Evolutionary conservation across 1,140 invertebrate genomes (phyloP).

Genomic region (Stegodyphus mimosarum): DNA sequence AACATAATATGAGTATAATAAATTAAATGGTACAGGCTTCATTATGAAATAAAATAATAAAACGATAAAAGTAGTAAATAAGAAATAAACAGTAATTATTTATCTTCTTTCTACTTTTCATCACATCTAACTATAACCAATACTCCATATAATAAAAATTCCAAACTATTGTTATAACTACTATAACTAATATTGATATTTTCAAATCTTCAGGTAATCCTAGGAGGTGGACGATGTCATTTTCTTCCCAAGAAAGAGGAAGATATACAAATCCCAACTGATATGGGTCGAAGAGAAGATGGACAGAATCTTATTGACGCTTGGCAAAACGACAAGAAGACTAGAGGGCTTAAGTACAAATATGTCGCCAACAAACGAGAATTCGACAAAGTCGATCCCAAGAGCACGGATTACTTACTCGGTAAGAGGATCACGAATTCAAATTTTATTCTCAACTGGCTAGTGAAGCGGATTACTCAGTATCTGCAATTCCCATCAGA

Average conservation of each 20-base stretch:
- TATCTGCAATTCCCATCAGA: not conserved
- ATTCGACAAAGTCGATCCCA: slow-evolving; percentile 63
- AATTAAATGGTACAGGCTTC: too few relatives aligned
- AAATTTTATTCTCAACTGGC: not conserved
- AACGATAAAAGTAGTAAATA: too few relatives aligned
- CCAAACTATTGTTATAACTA: too few relatives aligned
- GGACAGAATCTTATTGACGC: slow-evolving; percentile 78
- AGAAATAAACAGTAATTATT: too few relatives aligned
- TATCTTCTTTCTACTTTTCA: too few relatives aligned
- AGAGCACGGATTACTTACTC: slow-evolving; percentile 40
- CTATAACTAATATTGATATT: too few relatives aligned
- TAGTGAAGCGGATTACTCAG: not conserved
- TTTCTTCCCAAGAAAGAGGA: slow-evolving; percentile 65
- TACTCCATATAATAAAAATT: too few relatives aligned
- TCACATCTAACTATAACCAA: too few relatives aligned
- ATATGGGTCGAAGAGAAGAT: slow-evolving; percentile 75
- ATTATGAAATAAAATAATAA: too few relatives aligned
- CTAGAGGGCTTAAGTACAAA: slow-evolving; percentile 62
- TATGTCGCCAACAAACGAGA: slow-evolving; percentile 64
- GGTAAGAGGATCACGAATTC: slow-evolving; percentile 55
- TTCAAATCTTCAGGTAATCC: slow-evolving; percentile 54
- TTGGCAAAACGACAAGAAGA: slow-evolving; percentile 70
- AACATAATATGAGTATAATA: too few relatives aligned
- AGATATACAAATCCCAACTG: slow-evolving; percentile 64
- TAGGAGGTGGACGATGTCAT: slow-evolving; percentile 68